Conservation (phyloP, 2,797 vertebrate species). For the Phrynocephalus guinanensis region DNA sequence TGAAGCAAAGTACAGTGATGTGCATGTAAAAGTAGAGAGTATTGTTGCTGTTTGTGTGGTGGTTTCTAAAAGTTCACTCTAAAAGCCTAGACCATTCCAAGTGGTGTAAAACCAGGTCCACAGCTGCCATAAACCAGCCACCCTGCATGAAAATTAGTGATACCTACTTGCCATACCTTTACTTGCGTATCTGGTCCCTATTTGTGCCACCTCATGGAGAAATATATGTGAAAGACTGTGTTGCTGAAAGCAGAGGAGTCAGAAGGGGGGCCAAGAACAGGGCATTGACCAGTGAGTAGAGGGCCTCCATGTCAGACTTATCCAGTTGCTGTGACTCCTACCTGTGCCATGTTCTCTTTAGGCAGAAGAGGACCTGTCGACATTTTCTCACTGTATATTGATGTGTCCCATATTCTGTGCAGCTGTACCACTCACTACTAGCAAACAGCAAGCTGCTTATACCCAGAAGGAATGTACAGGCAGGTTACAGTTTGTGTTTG, state of each 20-base stretch:
- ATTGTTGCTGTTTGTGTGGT: conserved; percentile 12
- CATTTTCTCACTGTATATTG: neutral
- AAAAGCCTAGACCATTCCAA: neutral
- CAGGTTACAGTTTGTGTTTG: conserved; percentile 8
- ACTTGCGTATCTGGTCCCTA: neutral
- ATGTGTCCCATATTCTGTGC: neutral
- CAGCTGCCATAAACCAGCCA: neutral
- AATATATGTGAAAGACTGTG: neutral
- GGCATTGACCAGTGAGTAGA: neutral
- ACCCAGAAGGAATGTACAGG: neutral
- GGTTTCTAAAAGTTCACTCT: neutral
- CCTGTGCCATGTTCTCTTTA: neutral
- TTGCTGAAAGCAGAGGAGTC: neutral
- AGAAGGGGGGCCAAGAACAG: neutral
- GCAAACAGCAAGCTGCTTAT: conserved; percentile 4
- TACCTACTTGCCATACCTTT: neutral
- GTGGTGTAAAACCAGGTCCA: neutral
- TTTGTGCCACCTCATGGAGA: neutral
- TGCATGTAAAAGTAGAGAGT: neutral
- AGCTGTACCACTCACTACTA: neutral
- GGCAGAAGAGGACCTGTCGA: neutral
- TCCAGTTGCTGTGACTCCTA: neutral
- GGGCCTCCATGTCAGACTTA: neutral
- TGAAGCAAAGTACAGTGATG: neutral
- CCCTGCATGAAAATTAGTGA: neutral